Conservation (phyloP, 2,797 vertebrate species). For the Chaetophractus vellerosus region DNA sequence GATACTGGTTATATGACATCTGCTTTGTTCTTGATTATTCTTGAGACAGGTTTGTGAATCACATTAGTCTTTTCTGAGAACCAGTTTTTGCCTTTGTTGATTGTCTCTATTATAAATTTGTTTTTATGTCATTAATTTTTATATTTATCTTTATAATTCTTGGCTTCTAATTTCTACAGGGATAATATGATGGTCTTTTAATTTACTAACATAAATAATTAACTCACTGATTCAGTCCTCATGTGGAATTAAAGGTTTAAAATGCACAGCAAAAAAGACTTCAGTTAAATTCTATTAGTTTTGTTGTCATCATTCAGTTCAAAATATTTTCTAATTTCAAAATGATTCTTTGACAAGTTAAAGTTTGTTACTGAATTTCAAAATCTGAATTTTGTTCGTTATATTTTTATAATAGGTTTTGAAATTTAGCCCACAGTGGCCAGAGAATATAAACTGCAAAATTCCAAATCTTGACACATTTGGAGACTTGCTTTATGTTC, state of each 20-base stretch:
- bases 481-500: background rate
- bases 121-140: background rate
- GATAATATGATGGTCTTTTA: background rate
- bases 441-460: background rate
- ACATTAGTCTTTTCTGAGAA: background rate
- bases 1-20: background rate
- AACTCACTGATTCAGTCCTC: background rate
- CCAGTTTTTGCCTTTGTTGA: background rate
- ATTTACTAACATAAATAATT: conserved; percentile 21
- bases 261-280: background rate
- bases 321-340: conserved; percentile 24
- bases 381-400: conserved; percentile 4
- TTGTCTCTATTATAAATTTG: background rate
- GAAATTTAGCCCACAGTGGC: background rate
- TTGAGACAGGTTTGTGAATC: background rate
- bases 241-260: background rate
- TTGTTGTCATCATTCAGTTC: background rate
- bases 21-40: conserved; percentile 1
- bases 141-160: conserved; percentile 15
- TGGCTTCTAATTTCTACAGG: background rate
- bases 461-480: background rate
- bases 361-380: background rate
- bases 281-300: background rate
- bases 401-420: background rate
- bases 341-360: conserved; percentile 39